phyloP scores from a whole-genome alignment of 2,797 vertebrate genomes.

The Peromyscus melanophrys region DNA sequence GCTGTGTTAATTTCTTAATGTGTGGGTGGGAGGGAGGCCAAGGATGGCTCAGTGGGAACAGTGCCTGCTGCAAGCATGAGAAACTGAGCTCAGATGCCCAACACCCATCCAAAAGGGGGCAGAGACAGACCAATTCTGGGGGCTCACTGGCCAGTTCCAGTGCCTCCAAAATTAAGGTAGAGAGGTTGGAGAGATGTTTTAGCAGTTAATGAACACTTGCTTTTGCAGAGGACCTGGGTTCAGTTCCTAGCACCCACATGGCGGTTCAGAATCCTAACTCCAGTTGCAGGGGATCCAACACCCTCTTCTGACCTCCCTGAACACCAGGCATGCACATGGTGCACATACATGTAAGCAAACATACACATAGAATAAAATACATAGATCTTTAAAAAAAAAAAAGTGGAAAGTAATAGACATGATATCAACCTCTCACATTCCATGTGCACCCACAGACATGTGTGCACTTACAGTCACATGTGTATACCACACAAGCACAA shows the following conservation, averaged over 20 bases:
- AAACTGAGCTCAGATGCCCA: background rate
- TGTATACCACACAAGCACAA: background rate
- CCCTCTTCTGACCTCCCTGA: background rate
- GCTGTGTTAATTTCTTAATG: background rate
- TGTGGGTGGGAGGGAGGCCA: background rate
- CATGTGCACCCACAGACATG: background rate
- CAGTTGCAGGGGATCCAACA: background rate
- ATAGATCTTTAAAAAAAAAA: background rate
- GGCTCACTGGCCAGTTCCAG: background rate
- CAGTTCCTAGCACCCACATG: background rate
- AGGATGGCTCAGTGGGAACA: background rate
- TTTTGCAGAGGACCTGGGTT: background rate
- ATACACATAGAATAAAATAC: background rate
- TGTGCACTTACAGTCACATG: background rate
- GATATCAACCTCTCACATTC: background rate
- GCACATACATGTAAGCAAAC: background rate
- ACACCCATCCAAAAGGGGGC: background rate
- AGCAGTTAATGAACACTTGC: background rate
- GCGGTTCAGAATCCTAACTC: background rate
- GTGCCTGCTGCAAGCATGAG: background rate
- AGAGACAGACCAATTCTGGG: background rate
- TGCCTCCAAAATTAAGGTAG: background rate
- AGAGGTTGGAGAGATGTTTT: background rate
- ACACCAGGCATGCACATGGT: background rate
- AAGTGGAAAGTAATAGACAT: background rate